phyloP scores from a whole-genome alignment of 2,797 vertebrate genomes.

The Anguilla pacifica region DNA sequence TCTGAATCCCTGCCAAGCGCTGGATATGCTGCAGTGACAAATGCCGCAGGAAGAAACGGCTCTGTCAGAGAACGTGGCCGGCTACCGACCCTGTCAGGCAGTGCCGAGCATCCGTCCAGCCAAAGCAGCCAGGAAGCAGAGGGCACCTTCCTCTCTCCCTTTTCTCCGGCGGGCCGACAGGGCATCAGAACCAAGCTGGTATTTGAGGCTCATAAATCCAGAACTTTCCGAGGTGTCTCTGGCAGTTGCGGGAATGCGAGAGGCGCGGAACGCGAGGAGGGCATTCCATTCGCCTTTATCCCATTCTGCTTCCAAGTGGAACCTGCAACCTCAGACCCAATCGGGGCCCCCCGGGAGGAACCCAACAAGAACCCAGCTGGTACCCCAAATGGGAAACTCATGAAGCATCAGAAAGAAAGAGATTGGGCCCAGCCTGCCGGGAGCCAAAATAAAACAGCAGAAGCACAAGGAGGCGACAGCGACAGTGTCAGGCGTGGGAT shows the following conservation, averaged over 20 bases:
- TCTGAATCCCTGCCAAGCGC: neutral
- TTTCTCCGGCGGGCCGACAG: neutral
- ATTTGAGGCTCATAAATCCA: conserved; percentile 36
- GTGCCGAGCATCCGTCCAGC: conserved; percentile 8
- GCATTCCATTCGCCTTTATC: neutral
- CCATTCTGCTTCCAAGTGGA: neutral
- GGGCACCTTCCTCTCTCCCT: neutral
- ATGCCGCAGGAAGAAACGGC: neutral
- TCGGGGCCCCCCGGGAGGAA: neutral
- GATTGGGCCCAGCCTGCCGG: neutral
- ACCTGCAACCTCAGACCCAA: neutral
- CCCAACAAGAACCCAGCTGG: neutral
- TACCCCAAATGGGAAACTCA: conserved; percentile 18
- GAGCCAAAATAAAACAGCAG: neutral
- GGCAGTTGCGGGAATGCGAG: neutral
- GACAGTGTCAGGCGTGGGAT: neutral
- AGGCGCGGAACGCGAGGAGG: neutral
- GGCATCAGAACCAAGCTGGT: conserved; percentile 24
- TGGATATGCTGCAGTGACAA: neutral
- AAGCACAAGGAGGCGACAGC: neutral
- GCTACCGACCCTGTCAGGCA: neutral
- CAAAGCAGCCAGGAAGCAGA: neutral
- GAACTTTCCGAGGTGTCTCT: conserved; percentile 17
- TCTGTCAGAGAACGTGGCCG: conserved; percentile 7
- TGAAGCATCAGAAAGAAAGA: neutral